phyloP scores from a whole-genome alignment of 2,797 vertebrate genomes.

The Pygocentrus nattereri region DNA sequence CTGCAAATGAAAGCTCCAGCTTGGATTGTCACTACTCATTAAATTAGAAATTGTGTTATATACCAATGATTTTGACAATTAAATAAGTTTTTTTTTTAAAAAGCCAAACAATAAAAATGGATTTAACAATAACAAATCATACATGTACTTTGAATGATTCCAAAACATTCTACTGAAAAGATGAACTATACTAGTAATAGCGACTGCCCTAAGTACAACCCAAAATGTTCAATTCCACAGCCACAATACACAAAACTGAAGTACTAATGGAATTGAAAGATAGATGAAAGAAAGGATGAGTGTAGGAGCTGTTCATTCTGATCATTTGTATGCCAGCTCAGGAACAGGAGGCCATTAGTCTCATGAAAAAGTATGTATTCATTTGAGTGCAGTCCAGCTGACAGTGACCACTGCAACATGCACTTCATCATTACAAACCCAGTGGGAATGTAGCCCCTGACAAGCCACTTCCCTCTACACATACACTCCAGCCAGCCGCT shows the following conservation, averaged over 20 bases:
- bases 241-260: conserved; percentile 9
- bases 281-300: conserved; percentile 8
- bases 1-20: not conserved
- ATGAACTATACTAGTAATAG: no score
- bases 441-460: conserved; percentile 74
- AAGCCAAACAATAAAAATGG: not conserved
- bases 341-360: conserved; percentile 41
- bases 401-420: conserved; percentile 66
- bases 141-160: no score
- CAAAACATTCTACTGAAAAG: no score
- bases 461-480: conserved; percentile 68
- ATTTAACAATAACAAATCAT: no score
- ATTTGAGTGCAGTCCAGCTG: conserved; percentile 51
- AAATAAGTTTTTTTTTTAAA: no score
- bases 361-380: conserved; percentile 42
- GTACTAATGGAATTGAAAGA: not conserved
- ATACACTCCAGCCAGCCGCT: conserved; percentile 52
- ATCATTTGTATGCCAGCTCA: conserved; percentile 1
- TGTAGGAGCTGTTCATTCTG: not conserved
- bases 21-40: not conserved
- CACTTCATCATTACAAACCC: conserved; percentile 74
- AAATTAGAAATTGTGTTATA: not conserved
- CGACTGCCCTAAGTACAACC: not conserved
- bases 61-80: not conserved
- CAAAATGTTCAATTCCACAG: no score